phyloP scores from a whole-genome alignment of 2,113 vertebrate genomes.

The Perca schrenkii region DNA sequence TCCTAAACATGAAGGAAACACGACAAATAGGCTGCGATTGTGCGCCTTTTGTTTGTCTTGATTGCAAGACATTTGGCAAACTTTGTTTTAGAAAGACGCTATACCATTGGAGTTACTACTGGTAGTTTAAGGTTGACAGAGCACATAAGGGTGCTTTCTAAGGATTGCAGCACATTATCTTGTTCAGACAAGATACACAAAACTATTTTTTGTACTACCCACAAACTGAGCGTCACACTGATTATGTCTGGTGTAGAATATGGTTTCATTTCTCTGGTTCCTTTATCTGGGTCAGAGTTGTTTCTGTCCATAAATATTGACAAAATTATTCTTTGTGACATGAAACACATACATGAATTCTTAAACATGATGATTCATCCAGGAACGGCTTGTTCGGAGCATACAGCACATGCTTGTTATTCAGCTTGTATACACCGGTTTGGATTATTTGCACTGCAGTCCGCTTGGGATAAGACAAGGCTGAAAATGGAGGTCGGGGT shows the following conservation, averaged over 20 bases:
- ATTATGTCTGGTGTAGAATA: conserved; percentile 20
- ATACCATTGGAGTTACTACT: conserved; percentile 17
- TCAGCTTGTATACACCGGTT: neutral
- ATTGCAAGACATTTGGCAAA: conserved; percentile 27
- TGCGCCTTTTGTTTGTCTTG: conserved; percentile 14
- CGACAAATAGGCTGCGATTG: neutral
- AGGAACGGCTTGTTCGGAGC: conserved; percentile 11
- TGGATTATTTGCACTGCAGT: conserved; percentile 7
- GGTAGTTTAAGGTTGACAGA: conserved; percentile 20
- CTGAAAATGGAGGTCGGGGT: neutral
- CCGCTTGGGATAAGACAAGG: neutral
- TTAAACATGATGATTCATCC: conserved; percentile 27
- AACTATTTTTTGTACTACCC: conserved; percentile 4
- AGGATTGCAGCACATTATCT: conserved; percentile 30
- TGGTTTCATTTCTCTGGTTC: conserved; percentile 16
- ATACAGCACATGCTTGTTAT: conserved; percentile 20
- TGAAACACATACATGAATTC: conserved; percentile 26
- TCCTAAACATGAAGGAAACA: neutral
- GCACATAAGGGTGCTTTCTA: conserved; percentile 40
- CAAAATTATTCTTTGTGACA: conserved; percentile 15
- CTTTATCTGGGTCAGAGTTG: conserved; percentile 53
- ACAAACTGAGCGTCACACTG: neutral
- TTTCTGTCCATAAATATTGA: conserved; percentile 5
- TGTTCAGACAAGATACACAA: conserved; percentile 43
- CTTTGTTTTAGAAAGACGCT: conserved; percentile 13